These are phyloP conservation scores for Phytoseiulus persimilis DNA, from an alignment of 2,888 invertebrate genomes.

Conservation along the genomic window DNA sequence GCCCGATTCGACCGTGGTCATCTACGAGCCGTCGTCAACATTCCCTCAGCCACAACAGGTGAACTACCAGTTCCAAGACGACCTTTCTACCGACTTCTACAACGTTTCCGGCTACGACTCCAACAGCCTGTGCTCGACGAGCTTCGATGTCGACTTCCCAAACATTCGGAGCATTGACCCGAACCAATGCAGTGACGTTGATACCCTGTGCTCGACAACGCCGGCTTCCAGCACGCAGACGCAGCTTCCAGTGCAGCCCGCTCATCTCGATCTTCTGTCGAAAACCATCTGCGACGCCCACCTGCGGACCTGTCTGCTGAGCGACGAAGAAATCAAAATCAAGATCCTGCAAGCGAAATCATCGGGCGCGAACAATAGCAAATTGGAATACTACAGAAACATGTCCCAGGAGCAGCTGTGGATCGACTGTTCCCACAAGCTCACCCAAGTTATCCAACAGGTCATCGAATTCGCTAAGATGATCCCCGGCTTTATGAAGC, in stretches of 20 bases:
- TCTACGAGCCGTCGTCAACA: constrained; percentile 20
- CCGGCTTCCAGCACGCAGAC: constrained; percentile 35
- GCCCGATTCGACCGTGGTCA: constrained; percentile 24
- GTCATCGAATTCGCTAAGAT: constrained; percentile 99
- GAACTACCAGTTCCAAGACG: constrained; percentile 32
- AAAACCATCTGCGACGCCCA: constrained; percentile 92
- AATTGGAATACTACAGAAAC: constrained; percentile 20
- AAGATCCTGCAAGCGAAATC: constrained; percentile 25
- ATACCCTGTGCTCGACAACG: constrained; percentile 26
- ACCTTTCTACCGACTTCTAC: constrained; percentile 37
- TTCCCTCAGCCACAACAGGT: constrained; percentile 36
- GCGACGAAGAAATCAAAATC: constrained; percentile 46
- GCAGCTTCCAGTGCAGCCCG: constrained; percentile 27
- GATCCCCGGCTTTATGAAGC: constrained; percentile 95
- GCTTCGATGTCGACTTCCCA: constrained; percentile 37
- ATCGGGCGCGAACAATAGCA: background rate
- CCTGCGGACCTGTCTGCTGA: constrained; percentile 76
- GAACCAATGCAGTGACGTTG: constrained; percentile 34
- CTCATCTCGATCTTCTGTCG: constrained; percentile 65
- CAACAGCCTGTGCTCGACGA: constrained; percentile 28
- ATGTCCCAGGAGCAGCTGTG: constrained; percentile 80
- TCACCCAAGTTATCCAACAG: constrained; percentile 91
- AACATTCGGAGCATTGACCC: constrained; percentile 38
- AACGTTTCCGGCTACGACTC: constrained; percentile 35
- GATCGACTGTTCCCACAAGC: constrained; percentile 90